Evolutionary conservation across 2,888 invertebrate genomes (phyloP).

Genomic region (Lobophora halterata): DNA sequence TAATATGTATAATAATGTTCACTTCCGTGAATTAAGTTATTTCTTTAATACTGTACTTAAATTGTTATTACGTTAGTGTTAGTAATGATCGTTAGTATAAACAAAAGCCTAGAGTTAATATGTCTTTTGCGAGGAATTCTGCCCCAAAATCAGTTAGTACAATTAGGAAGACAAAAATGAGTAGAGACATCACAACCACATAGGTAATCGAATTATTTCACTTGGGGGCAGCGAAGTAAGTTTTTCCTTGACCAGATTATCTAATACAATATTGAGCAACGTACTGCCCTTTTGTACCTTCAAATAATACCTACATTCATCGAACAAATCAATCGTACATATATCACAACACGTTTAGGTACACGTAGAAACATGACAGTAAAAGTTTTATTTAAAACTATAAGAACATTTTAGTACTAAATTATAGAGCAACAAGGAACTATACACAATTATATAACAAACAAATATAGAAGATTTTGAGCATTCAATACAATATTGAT

Average conservation of each 20-base stretch:
- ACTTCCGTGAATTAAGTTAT: not conserved
- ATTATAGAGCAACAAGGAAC: conserved; percentile 69
- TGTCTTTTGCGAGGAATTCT: conserved; percentile 78
- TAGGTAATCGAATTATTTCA: conserved; percentile 48
- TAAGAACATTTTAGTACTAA: conserved; percentile 30
- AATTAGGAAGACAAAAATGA: conserved; percentile 68
- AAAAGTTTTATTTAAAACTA: conserved; percentile 9
- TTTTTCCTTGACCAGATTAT: conserved; percentile 30
- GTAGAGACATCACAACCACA: conserved; percentile 72
- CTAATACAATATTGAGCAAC: conserved; percentile 57
- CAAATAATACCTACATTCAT: conserved; percentile 55
- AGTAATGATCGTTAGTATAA: conserved; percentile 42
- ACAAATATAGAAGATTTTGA: conserved; percentile 75
- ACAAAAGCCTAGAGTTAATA: conserved; percentile 50
- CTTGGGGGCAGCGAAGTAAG: conserved; percentile 45
- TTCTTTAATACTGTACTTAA: conserved; percentile 4
- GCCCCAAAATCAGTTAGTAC: conserved; percentile 64
- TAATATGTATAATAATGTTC: too few species aligned
- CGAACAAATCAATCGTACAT: conserved; percentile 62
- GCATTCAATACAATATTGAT: conserved; percentile 70
- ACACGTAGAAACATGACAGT: conserved; percentile 51
- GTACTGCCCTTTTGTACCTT: conserved; percentile 66
- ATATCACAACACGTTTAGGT: conserved; percentile 78
- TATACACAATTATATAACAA: conserved; percentile 71
- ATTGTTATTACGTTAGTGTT: conserved; percentile 39